phyloP scores from a whole-genome alignment of 1,140 invertebrate genomes.

The Drosophila trapezifrons region DNA sequence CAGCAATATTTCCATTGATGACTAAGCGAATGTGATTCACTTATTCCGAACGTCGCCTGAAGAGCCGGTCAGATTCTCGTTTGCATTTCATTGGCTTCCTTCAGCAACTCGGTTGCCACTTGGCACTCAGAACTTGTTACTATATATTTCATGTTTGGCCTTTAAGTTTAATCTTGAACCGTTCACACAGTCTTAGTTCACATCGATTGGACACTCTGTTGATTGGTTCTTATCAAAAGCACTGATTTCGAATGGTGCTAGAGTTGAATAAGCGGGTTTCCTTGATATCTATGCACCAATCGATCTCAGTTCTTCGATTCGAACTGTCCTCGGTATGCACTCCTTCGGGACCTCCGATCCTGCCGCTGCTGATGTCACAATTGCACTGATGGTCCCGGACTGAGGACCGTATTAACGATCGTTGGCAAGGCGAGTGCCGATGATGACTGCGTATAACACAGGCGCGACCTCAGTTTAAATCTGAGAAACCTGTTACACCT shows the following conservation, averaged over 20 bases:
- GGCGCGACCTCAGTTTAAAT: constrained; percentile 67
- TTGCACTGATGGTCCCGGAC: constrained; percentile 13
- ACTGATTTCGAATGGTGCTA: constrained; percentile 83
- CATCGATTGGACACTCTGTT: constrained; percentile 44
- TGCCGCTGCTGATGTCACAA: neutral
- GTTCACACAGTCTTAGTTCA: neutral
- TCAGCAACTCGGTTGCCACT: constrained; percentile 24
- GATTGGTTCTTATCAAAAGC: constrained; percentile 77
- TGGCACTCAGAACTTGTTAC: constrained; percentile 17
- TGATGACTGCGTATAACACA: constrained; percentile 57
- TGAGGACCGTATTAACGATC: constrained; percentile 36
- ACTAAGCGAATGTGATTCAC: constrained; percentile 22
- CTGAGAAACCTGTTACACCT: constrained; percentile 80
- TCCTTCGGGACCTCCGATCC: constrained; percentile 4
- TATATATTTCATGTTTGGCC: neutral
- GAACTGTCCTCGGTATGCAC: constrained; percentile 32
- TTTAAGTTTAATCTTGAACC: neutral
- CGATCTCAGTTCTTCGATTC: constrained; percentile 81
- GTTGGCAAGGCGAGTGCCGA: constrained; percentile 55
- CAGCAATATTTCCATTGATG: constrained; percentile 22
- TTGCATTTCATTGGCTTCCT: constrained; percentile 67
- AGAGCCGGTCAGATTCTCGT: constrained; percentile 25
- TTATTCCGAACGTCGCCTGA: constrained; percentile 30
- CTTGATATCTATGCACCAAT: constrained; percentile 78
- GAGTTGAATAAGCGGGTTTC: constrained; percentile 53